Conservation (phyloP, 1,140 invertebrate species). For the Amphibalanus amphitrite region DNA sequence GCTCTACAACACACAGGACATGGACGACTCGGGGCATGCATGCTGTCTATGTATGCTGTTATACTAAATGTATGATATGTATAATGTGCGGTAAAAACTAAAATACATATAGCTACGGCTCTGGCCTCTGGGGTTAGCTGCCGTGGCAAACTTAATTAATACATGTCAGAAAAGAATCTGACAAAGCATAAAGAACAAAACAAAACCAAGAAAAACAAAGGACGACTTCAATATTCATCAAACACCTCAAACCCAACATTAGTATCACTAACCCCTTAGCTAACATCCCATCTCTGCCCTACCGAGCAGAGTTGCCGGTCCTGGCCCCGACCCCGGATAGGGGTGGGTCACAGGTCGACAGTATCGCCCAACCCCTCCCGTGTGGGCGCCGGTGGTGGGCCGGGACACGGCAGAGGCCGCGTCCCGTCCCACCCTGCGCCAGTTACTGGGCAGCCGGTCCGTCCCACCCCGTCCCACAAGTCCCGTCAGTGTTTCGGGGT, state of each 20-base stretch:
- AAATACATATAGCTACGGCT: too few relatives aligned
- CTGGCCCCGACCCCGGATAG: neutral
- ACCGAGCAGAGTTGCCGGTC: neutral
- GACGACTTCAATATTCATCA: neutral
- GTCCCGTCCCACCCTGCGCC: too few relatives aligned
- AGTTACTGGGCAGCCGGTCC: neutral
- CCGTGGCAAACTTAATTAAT: too few relatives aligned
- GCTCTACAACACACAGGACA: too few relatives aligned
- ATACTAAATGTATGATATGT: too few relatives aligned
- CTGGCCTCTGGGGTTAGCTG: too few relatives aligned
- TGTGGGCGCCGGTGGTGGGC: neutral
- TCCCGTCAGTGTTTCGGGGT: neutral
- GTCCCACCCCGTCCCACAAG: neutral
- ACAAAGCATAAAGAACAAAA: too few relatives aligned
- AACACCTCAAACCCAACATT: neutral
- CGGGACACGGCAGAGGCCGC: neutral
- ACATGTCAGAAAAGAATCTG: too few relatives aligned
- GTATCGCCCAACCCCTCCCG: neutral
- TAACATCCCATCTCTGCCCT: neutral
- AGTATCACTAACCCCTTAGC: neutral
- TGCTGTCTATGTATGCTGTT: too few relatives aligned
- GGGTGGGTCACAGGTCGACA: constrained; percentile 1
- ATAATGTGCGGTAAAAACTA: too few relatives aligned
- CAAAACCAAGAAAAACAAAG: too few relatives aligned
- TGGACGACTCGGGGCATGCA: too few relatives aligned